Conservation (phyloP, 2,888 invertebrate species). For the Amorpha juglandis region DNA sequence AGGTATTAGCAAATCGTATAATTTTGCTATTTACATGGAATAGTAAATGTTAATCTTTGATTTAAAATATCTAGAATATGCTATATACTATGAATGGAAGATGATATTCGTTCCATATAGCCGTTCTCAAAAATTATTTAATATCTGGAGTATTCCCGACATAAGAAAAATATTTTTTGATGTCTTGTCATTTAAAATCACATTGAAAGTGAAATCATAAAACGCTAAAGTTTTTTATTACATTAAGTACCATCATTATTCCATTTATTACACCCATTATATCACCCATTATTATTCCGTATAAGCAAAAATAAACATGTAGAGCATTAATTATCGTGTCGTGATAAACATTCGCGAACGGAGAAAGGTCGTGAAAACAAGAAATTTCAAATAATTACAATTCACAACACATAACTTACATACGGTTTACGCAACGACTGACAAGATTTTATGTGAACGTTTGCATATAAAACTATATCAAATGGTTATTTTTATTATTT, state of each 20-base stretch:
- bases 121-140: background rate
- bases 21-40: too few species aligned
- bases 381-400: conserved; percentile 21
- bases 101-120: background rate
- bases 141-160: background rate
- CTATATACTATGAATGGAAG: background rate
- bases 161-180: background rate
- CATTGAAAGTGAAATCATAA: background rate
- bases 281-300: background rate
- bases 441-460: conserved; percentile 5
- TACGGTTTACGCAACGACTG: conserved; percentile 12
- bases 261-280: background rate
- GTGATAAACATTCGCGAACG: background rate
- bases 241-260: background rate
- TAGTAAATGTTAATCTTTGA: background rate
- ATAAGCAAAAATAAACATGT: conserved; percentile 10
- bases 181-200: background rate
- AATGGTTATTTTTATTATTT: conserved; percentile 11
- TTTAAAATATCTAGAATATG: background rate
- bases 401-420: conserved; percentile 12
- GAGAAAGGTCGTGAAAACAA: conserved; percentile 22
- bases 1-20: too few species aligned
- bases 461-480: conserved; percentile 9
- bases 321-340: background rate
- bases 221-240: background rate